A percentile compares a stretch with the other conserved stretches of the same genome.
Evolutionary conservation across 2,797 vertebrate genomes (phyloP).

Genomic region (Poecilia picta): DNA sequence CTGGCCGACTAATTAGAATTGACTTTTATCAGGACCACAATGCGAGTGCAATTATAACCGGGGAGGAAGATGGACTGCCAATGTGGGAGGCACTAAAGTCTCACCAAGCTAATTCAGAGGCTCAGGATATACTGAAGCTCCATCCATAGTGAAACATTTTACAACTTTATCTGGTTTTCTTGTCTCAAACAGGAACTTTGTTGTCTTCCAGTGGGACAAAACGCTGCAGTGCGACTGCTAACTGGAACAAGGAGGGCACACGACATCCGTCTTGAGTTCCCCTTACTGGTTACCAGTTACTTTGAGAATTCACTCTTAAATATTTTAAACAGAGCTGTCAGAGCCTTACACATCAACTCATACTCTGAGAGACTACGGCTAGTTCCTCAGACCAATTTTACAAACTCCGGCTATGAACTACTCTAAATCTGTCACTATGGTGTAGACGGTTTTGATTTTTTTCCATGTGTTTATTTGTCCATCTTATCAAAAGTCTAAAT

Average conservation of each 20-base stretch:
- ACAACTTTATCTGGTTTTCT: not conserved
- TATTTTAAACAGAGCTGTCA: not conserved
- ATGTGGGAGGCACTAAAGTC: not conserved
- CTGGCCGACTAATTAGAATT: constrained; percentile 19
- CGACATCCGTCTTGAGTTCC: not conserved
- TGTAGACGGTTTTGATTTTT: not conserved
- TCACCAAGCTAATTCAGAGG: constrained; percentile 5
- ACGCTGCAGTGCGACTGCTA: not conserved
- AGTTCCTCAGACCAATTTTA: not conserved
- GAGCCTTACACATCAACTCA: not conserved
- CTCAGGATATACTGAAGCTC: not conserved
- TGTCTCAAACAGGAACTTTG: not conserved
- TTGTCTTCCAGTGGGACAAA: not conserved
- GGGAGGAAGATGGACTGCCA: constrained; percentile 15
- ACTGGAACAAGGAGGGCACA: not conserved
- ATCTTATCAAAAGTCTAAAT: not conserved
- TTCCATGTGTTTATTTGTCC: not conserved
- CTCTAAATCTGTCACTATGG: not conserved
- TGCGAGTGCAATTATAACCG: constrained; percentile 18
- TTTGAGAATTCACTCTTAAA: not conserved
- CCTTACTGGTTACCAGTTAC: not conserved
- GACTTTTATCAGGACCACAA: constrained; percentile 18
- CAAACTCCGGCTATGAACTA: not conserved
- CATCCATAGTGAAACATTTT: not conserved
- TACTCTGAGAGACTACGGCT: not conserved